Evolutionary conservation across 2,888 invertebrate genomes (phyloP).

Genomic region (Atethmia centrago): DNA sequence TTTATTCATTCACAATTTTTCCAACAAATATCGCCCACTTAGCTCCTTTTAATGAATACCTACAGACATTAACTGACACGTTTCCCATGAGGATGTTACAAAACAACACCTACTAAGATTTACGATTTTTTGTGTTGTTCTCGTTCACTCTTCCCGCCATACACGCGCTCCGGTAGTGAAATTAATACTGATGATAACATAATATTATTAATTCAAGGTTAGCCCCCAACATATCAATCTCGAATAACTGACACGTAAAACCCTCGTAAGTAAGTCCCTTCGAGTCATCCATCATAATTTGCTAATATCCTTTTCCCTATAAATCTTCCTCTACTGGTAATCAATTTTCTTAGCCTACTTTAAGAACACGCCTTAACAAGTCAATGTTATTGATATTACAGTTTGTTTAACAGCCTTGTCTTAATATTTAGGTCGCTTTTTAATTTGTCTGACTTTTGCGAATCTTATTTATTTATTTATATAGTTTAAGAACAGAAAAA

Average conservation of each 20-base stretch:
- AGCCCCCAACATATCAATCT: conserved; percentile 46
- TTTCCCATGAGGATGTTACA: background rate
- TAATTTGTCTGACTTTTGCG: background rate
- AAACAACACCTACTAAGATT: background rate
- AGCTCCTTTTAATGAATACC: too few relatives aligned
- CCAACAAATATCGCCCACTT: too few relatives aligned
- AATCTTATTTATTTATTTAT: too few relatives aligned
- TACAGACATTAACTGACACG: too few relatives aligned
- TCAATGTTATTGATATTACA: conserved; percentile 40
- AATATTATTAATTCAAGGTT: conserved; percentile 33
- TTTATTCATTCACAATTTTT: too few relatives aligned
- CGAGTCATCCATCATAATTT: conserved; percentile 64
- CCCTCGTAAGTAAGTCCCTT: conserved; percentile 37
- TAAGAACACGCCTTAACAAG: conserved; percentile 30
- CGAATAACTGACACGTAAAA: conserved; percentile 32
- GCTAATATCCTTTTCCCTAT: conserved; percentile 62
- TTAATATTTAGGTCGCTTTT: background rate
- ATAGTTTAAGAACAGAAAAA: too few relatives aligned
- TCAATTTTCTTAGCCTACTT: conserved; percentile 49
- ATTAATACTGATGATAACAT: conserved; percentile 36
- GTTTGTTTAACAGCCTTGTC: conserved; percentile 1
- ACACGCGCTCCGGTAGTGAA: background rate
- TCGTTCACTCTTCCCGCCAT: too few relatives aligned
- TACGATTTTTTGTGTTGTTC: too few relatives aligned
- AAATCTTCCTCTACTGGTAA: conserved; percentile 56